phyloP scores from a whole-genome alignment of 2,113 vertebrate species.

The Pteruthius melanotis region DNA sequence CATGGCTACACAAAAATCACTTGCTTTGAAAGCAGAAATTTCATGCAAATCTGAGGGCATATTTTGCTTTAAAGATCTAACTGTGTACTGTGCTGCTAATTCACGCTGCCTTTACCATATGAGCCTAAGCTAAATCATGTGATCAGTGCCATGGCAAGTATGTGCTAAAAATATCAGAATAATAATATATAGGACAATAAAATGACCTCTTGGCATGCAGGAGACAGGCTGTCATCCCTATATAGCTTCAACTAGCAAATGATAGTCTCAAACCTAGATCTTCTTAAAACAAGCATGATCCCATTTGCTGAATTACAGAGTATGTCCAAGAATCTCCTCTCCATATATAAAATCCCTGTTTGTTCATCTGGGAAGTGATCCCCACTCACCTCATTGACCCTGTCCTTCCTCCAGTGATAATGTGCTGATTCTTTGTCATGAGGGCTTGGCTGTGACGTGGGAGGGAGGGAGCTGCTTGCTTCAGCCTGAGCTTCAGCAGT shows the following conservation, averaged over 20 bases:
- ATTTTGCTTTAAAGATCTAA: background rate
- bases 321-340: background rate
- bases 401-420: background rate
- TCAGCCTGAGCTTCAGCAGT: background rate
- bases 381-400: background rate
- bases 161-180: background rate
- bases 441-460: accelerated
- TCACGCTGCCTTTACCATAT: background rate
- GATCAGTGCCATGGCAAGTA: background rate
- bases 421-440: background rate
- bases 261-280: background rate
- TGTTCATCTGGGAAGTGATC: background rate
- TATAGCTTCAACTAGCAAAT: background rate
- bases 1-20: background rate
- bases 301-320: background rate
- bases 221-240: background rate
- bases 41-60: background rate
- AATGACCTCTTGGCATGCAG: background rate
- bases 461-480: background rate
- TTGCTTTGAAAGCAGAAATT: background rate
- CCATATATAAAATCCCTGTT: background rate
- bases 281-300: background rate
- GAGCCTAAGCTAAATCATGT: background rate
- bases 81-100: background rate
- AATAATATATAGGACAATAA: background rate